Evolutionary conservation across 2,888 invertebrate genomes (phyloP), one percentile per base, ranked within the genome.

Genomic region (Ferrisia virgata): DNA sequence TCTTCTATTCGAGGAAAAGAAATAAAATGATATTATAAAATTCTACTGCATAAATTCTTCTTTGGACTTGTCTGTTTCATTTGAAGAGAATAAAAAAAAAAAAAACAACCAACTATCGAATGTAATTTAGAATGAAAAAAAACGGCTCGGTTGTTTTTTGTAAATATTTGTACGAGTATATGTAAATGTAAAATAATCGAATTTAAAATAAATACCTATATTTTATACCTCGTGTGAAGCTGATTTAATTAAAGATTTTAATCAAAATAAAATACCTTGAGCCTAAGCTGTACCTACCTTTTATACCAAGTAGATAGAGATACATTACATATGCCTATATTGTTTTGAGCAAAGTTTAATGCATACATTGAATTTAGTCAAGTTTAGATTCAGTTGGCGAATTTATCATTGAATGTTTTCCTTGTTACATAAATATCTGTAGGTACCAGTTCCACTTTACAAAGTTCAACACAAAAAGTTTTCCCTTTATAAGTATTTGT

Each of bases 1-100:
- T 18, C 36, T 76, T 76, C 72, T 9, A 36, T 76, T 76, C 9
- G 36, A 9, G 9, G 9, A 76, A 76, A 76, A 76, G 33, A 36
- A 76, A 36, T 76, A 33, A 36, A 76, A 76, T 36, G 18, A 72
- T 15, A 72, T 76, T 76, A 76, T 76, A 76, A 76, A 76, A 36
- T 76, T 76, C 72, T 13, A 25, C 72, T 36, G 72, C 72, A 76
- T 33, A 76, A 76, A 76, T 36, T 36, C 28, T 36, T 36, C n/a
- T 76, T 76, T 13, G 28, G 28, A 28, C 25, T 64, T 15, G 1
- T 1, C 28, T 13, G 64, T 53, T 22, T n/a, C n/a, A 53, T 53
- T 53, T 53, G 22, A 53, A 22, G 22, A 18, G 53, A 53, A 22
- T 53, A 53, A 53, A 53, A 53, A 53, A 53, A 3, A n/a, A n/a